Evolutionary conservation across 2,888 invertebrate species (phyloP), one percentile per base, ranked within the genome.

Genomic region (Dryadula phaetusa): DNA sequence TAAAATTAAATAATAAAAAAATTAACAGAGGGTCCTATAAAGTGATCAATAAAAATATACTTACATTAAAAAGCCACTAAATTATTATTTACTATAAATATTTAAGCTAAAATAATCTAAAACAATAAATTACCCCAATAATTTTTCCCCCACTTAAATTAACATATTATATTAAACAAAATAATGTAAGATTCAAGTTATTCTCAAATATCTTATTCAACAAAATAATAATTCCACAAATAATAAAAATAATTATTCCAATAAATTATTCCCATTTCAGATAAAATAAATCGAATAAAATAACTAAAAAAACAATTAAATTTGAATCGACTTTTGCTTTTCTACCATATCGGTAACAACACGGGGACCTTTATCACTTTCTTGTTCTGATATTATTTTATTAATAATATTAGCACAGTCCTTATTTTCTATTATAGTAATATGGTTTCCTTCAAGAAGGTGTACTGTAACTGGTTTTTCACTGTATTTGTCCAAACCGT

Each of bases 401-500:
- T 73, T 74, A 25, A 74, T 73, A 42, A 70, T 62, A 60, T 70
- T 70, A 14, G 67, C 70, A 44, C 67, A 68, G 16, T 68, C 67
- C 53, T 68, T 68, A 18, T 64, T 68, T 20, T 68, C 67, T 32
- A 68, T 47, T 44, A 70, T 70, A 52, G 62, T 67, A 12, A 53
- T 64, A 64, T 70, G 70, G 44, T 70, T 70, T 1, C 67, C 64
- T 58, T 70, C 70, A 10, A 70, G 37, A 4, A 58, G n/a, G 49
- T 64, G 62, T 46, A 66, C 54, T 6, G 44, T 60, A 1, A 44
- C 44, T 5, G 40, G n/a, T 1, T n/a, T 22, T 2, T 56, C 56
- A 20, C 37, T 56, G 40, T 4, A 37, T 40, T 56, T 56, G 20
- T 96, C 95, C n/a, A 96, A 87, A 18, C 94, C 95, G 75, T 96